Evolutionary conservation across 1,140 invertebrate species (phyloP).

Genomic region (Yoshiicerus persimilis): DNA sequence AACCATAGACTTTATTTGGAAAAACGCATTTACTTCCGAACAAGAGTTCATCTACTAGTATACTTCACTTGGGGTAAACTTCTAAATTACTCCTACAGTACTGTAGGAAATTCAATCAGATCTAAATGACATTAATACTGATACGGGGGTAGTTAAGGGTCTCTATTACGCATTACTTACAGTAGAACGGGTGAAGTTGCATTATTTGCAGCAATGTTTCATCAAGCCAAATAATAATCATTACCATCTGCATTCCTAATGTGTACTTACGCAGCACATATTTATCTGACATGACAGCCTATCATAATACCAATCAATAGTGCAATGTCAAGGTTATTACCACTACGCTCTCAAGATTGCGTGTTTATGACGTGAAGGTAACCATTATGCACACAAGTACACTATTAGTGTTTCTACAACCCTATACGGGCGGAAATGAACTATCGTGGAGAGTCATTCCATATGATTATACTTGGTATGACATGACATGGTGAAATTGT

Average conservation of each 20-base stretch:
- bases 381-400: not conserved
- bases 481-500: not conserved
- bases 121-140: not conserved
- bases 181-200: not conserved
- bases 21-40: not conserved
- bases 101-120: not conserved
- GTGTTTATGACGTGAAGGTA: not conserved
- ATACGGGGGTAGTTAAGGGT: not conserved
- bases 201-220: not conserved
- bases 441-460: not conserved
- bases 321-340: slow-evolving; percentile 4
- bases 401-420: not conserved
- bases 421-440: not conserved
- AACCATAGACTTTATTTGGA: not conserved
- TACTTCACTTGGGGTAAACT: not conserved
- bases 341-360: not conserved
- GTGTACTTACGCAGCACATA: not conserved
- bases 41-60: not conserved
- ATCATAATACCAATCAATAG: not conserved
- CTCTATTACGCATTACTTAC: not conserved
- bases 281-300: not conserved
- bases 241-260: not conserved
- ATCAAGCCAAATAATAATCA: not conserved
- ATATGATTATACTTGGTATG: not conserved
- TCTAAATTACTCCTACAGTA: not conserved